A percentile compares a stretch with the other conserved stretches of the same genome.
phyloP scores from a whole-genome alignment of 2,797 vertebrate genomes.

The Mus caroli region DNA sequence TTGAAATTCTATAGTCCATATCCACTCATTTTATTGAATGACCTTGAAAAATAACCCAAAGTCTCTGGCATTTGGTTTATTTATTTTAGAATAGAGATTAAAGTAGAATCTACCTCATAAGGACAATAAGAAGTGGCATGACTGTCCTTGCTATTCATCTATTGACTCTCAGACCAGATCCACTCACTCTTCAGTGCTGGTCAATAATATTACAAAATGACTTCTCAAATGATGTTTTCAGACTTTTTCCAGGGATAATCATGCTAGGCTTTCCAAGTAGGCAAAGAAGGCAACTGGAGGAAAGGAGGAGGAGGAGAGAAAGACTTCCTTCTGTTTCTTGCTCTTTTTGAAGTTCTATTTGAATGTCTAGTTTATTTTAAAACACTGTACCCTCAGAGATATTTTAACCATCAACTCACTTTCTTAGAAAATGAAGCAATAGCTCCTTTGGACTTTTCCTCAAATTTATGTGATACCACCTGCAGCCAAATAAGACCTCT shows the following conservation, averaged over 20 bases:
- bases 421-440: not conserved
- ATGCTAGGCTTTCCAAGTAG: not conserved
- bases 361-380: not conserved
- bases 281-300: not conserved
- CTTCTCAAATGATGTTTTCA: not conserved
- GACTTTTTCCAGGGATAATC: not conserved
- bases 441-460: not conserved
- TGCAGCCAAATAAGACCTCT: not conserved
- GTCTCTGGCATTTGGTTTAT: not conserved
- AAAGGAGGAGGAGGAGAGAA: not conserved
- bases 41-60: not conserved
- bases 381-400: not conserved
- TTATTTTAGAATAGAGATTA: not conserved
- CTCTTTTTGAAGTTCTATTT: slow-evolving; percentile 23
- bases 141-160: not conserved
- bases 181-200: not conserved
- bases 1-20: not conserved
- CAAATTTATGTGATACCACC: not conserved
- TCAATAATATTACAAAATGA: not conserved
- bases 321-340: not conserved
- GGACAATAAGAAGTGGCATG: not conserved
- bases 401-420: not conserved
- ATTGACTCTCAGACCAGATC: not conserved
- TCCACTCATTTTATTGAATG: not conserved
- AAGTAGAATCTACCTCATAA: not conserved